Conservation (phyloP, 1,140 invertebrate genomes). For the Diorhabda carinulata region DNA sequence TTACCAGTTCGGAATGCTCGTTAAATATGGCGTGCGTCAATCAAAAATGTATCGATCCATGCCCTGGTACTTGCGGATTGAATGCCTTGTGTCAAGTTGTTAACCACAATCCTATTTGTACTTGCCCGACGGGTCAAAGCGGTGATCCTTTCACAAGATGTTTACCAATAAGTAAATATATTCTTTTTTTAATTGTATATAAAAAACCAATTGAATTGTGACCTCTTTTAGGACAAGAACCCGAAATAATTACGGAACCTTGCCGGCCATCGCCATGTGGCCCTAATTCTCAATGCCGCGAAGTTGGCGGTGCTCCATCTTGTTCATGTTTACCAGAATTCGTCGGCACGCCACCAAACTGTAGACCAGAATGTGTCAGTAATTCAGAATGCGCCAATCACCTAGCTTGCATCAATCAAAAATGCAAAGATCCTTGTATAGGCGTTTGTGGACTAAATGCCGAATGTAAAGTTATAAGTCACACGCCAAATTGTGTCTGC, state of each 20-base stretch:
- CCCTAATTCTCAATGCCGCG: constrained; percentile 52
- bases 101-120: constrained; percentile 62
- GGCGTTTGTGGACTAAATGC: constrained; percentile 64
- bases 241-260: constrained; percentile 47
- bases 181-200: neutral
- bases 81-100: constrained; percentile 60
- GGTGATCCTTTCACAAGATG: constrained; percentile 64
- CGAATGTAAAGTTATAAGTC: constrained; percentile 65
- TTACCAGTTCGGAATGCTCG: constrained; percentile 60
- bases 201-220: neutral
- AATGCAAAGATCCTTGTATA: constrained; percentile 64
- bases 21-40: constrained; percentile 59
- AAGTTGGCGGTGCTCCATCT: constrained; percentile 49
- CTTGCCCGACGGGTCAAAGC: constrained; percentile 55
- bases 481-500: constrained; percentile 63
- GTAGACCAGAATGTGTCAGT: constrained; percentile 70
- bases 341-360: constrained; percentile 68
- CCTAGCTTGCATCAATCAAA: constrained; percentile 59
- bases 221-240: constrained; percentile 35
- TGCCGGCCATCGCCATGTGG: constrained; percentile 59
- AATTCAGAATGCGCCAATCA: constrained; percentile 62
- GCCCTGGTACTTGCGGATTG: constrained; percentile 60
- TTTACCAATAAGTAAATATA: constrained; percentile 46
- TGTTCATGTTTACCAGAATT: constrained; percentile 69
- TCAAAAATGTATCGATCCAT: constrained; percentile 62